phyloP scores from a whole-genome alignment of 2,888 invertebrate species.

The Mycalesis mineus region DNA sequence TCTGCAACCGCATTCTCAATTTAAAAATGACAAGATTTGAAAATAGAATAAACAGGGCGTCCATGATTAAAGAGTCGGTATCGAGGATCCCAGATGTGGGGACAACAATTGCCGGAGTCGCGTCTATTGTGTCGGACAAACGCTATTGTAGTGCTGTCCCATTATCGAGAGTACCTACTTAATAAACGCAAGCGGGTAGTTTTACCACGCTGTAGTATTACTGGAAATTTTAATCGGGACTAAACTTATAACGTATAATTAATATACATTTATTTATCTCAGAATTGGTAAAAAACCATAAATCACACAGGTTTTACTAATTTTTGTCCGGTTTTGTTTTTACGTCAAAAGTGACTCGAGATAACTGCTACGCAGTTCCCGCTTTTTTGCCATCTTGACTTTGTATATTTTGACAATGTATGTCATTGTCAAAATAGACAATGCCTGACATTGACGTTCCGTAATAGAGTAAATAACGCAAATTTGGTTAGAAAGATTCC shows the following conservation, averaged over 20 bases:
- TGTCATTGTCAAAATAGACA: no score
- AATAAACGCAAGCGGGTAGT: slow-evolving; percentile 55
- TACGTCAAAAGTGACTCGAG: no score
- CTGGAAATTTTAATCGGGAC: not conserved
- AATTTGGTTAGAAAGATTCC: no score
- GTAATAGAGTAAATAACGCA: no score
- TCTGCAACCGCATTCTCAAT: slow-evolving; percentile 17
- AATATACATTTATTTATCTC: no score
- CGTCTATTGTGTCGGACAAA: slow-evolving; percentile 59
- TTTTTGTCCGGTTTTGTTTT: no score
- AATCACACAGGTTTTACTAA: no score
- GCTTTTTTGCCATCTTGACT: no score
- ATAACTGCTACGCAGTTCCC: no score
- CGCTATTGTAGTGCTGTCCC: slow-evolving; percentile 55
- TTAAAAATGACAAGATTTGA: slow-evolving; percentile 42
- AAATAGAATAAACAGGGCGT: slow-evolving; percentile 45
- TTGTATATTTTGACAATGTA: no score
- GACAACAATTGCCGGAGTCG: slow-evolving; percentile 59
- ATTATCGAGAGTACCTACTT: slow-evolving; percentile 67
- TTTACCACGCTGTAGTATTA: slow-evolving; percentile 36
- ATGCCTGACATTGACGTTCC: no score
- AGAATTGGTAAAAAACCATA: no score
- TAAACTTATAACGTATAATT: not conserved
- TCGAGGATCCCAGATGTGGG: slow-evolving; percentile 72
- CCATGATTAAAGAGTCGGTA: slow-evolving; percentile 39